phyloP scores from a whole-genome alignment of 2,888 invertebrate genomes.

The Stenotaenia linearis region DNA sequence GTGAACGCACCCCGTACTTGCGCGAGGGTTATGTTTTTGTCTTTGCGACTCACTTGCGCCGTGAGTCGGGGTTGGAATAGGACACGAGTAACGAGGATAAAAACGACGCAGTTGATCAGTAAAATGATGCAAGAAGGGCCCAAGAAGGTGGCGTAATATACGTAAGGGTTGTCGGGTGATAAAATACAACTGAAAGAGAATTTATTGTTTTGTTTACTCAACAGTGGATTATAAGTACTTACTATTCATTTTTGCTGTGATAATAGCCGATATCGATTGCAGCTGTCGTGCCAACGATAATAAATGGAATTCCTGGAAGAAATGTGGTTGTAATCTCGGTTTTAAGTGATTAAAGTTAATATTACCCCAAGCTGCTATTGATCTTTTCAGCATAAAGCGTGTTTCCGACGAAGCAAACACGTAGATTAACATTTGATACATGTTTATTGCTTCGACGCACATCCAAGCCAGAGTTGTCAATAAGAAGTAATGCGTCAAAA shows the following conservation, averaged over 20 bases:
- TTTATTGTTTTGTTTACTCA: background rate
- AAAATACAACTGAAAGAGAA: slow-evolving; percentile 47
- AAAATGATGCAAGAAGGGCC: slow-evolving; percentile 49
- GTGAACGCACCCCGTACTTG: slow-evolving; percentile 43
- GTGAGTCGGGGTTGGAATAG: slow-evolving; percentile 42
- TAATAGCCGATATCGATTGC: slow-evolving; percentile 46
- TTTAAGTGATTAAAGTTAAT: too few species aligned
- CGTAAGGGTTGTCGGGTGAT: slow-evolving; percentile 44
- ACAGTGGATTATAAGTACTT: slow-evolving; percentile 38
- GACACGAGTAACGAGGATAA: slow-evolving; percentile 46
- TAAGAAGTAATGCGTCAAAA: slow-evolving; percentile 50
- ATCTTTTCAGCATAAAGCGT: slow-evolving; percentile 50
- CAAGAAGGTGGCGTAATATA: slow-evolving; percentile 49
- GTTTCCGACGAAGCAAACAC: slow-evolving; percentile 52
- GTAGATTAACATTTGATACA: slow-evolving; percentile 52
- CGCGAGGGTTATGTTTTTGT: slow-evolving; percentile 35
- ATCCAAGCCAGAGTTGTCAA: slow-evolving; percentile 52
- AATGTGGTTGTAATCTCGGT: background rate
- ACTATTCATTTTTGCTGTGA: slow-evolving; percentile 44
- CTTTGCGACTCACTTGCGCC: slow-evolving; percentile 36
- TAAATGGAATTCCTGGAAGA: slow-evolving; percentile 47
- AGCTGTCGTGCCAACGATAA: slow-evolving; percentile 47
- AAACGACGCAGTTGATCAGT: slow-evolving; percentile 47
- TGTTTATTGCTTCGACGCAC: slow-evolving; percentile 51
- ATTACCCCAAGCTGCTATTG: slow-evolving; percentile 52